Conservation (phyloP, 2,797 vertebrate genomes). For the Onychomys arenicola region DNA sequence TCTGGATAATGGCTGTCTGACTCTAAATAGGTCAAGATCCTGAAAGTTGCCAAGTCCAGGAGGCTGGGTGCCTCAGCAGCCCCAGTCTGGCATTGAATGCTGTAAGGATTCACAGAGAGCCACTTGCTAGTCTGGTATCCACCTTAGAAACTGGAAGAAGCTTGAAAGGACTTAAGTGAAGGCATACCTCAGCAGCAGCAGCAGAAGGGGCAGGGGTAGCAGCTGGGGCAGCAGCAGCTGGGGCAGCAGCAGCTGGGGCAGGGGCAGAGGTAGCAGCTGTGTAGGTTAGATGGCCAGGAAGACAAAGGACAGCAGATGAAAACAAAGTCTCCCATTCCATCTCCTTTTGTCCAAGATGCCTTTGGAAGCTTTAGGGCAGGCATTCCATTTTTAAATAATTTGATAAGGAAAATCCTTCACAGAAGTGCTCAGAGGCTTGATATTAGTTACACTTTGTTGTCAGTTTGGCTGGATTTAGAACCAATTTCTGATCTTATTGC, state of each 20-base stretch:
- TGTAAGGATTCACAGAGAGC: neutral
- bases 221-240: too few species aligned
- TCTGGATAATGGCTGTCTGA: neutral
- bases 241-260: neutral
- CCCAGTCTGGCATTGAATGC: too few species aligned
- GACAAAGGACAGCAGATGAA: neutral
- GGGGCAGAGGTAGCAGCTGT: neutral
- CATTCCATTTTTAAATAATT: neutral
- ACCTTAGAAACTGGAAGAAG: neutral
- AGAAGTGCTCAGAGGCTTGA: neutral
- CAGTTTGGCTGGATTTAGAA: neutral
- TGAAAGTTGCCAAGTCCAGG: neutral
- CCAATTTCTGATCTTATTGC: neutral
- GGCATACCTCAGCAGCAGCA: rapidly evolving
- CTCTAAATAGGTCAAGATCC: neutral
- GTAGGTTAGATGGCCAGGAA: neutral
- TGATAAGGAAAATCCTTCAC: neutral
- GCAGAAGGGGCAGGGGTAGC: too few species aligned
- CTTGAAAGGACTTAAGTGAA: neutral
- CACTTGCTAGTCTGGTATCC: neutral
- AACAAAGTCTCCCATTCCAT: neutral
- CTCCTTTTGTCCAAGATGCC: neutral
- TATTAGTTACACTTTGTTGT: neutral
- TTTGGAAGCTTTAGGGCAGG: neutral
- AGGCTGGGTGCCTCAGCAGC: neutral